Conservation (phyloP, 2,797 vertebrate genomes). For the Gymnodraco acuticeps region DNA sequence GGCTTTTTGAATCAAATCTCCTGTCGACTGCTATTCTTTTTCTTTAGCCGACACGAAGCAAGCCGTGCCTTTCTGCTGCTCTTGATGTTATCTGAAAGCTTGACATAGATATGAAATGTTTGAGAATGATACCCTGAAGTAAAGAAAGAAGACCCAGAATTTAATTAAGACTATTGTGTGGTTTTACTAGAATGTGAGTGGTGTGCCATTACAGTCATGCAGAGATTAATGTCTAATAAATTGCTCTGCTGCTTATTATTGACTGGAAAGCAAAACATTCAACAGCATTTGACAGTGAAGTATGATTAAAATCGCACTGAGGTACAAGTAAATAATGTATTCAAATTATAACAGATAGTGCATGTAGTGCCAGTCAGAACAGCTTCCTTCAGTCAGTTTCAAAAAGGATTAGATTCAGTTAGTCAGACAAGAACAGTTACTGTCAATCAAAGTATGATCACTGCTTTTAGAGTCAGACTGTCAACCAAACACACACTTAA, state of each 20-base stretch:
- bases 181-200: constrained; percentile 54
- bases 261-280: constrained; percentile 24
- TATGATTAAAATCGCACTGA: constrained; percentile 7
- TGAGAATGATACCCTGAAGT: constrained; percentile 12
- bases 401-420: constrained; percentile 9
- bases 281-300: constrained; percentile 24
- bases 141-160: constrained; percentile 40
- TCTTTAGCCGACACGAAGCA: constrained; percentile 22
- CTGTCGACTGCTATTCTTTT: constrained; percentile 4
- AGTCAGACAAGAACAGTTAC: constrained; percentile 1
- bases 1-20: constrained; percentile 16
- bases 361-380: constrained; percentile 19
- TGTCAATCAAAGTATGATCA: constrained; percentile 30
- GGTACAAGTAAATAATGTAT: background rate
- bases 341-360: constrained; percentile 15
- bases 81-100: constrained; percentile 27
- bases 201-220: constrained; percentile 37
- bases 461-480: constrained; percentile 29
- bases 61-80: constrained; percentile 4
- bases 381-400: constrained; percentile 14
- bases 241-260: constrained; percentile 1
- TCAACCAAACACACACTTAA: constrained; percentile 13
- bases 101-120: constrained; percentile 18
- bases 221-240: constrained; percentile 23
- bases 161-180: constrained; percentile 16